These are phyloP conservation scores for Ormyrus labotus DNA, from an alignment of 2,888 invertebrate genomes.

Conservation along the genomic window DNA sequence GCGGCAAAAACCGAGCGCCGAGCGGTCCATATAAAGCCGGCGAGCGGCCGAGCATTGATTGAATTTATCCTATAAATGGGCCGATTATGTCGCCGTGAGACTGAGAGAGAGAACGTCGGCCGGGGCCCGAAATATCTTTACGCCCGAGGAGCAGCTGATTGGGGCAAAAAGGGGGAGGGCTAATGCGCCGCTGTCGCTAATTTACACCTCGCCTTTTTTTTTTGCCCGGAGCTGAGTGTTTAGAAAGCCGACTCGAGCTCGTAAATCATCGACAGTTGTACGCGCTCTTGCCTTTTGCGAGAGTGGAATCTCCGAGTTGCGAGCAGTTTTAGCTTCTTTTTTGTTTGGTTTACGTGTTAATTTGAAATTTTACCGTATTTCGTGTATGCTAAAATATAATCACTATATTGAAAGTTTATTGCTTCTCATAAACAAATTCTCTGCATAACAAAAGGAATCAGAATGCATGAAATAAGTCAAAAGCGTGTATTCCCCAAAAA, in stretches of 20 bases:
- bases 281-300: background rate
- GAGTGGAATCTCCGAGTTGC: too few relatives aligned
- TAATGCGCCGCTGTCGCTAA: constrained; percentile 31
- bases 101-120: too few relatives aligned
- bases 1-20: constrained; percentile 41
- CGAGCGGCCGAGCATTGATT: constrained; percentile 63
- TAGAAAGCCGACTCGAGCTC: constrained; percentile 3
- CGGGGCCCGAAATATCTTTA: too few relatives aligned
- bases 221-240: background rate
- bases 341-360: too few relatives aligned
- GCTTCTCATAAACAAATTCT: too few relatives aligned
- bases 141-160: background rate
- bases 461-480: too few relatives aligned
- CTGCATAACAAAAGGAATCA: too few relatives aligned
- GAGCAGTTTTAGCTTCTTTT: too few relatives aligned
- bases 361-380: too few relatives aligned
- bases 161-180: background rate
- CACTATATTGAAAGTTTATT: too few relatives aligned
- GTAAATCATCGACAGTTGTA: constrained; percentile 18
- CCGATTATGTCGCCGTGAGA: constrained; percentile 58
- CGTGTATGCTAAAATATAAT: too few relatives aligned
- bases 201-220: constrained; percentile 26
- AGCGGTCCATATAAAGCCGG: constrained; percentile 52
- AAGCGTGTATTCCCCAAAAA: too few relatives aligned
- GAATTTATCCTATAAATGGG: constrained; percentile 72